A percentile compares a stretch with the other conserved stretches of the same genome.
Conservation (phyloP, 2,797 vertebrate genomes). For the Catharus ustulatus region DNA sequence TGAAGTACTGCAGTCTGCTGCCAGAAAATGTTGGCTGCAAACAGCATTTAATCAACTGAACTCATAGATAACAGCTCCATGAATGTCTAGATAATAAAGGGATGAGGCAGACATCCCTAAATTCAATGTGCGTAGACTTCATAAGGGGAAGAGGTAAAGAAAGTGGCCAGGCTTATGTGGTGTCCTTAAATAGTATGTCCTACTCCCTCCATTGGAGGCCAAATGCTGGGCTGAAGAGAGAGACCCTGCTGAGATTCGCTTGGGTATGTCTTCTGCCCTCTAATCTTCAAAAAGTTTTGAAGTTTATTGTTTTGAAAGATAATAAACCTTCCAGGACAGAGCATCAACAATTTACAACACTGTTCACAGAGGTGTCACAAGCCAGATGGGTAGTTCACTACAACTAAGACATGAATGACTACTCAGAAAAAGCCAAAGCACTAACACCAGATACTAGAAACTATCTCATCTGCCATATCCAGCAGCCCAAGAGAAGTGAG, state of each 20-base stretch:
- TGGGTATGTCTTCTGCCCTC: background rate
- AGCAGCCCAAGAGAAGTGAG: background rate
- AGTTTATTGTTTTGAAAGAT: background rate
- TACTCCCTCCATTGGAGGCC: background rate
- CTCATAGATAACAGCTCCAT: background rate
- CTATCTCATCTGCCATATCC: background rate
- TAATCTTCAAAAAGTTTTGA: background rate
- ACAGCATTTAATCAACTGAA: background rate
- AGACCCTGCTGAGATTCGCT: background rate
- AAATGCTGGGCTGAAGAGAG: background rate
- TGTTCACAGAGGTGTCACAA: background rate
- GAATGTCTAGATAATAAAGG: background rate
- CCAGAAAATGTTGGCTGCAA: background rate
- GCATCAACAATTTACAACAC: background rate
- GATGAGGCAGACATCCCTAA: background rate
- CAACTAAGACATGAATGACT: background rate
- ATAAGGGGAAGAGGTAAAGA: background rate
- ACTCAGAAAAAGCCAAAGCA: background rate
- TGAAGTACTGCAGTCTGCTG: background rate
- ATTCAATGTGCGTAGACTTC: background rate
- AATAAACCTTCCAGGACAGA: background rate
- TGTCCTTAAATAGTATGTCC: background rate
- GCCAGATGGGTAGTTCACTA: background rate
- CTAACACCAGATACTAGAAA: background rate
- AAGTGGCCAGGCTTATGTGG: background rate